phyloP scores from a whole-genome alignment of 1,140 invertebrate genomes.

The Apis dorsata region DNA sequence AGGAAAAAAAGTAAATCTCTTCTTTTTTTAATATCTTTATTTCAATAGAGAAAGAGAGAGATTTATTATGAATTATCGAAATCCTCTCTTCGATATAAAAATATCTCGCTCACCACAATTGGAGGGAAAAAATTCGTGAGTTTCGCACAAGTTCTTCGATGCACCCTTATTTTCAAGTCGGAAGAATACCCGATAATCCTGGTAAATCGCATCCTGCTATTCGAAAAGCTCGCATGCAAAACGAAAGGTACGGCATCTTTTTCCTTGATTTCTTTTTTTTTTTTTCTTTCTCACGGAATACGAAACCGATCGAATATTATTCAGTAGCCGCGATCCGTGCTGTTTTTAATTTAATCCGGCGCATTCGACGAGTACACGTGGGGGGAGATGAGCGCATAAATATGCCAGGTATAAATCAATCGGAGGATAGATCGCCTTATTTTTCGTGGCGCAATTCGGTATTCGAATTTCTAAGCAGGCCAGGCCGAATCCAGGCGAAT shows the following conservation, averaged over 20 bases:
- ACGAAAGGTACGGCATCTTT: no score
- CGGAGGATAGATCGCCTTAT: conserved; percentile 27
- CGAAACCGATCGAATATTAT: conserved; percentile 26
- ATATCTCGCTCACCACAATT: no score
- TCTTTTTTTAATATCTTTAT: no score
- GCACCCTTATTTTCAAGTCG: background rate
- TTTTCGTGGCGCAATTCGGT: conserved; percentile 3
- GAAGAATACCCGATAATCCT: background rate
- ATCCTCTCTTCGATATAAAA: no score
- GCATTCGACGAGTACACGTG: conserved; percentile 4
- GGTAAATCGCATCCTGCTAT: background rate
- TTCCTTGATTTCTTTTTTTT: background rate
- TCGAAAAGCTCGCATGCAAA: background rate
- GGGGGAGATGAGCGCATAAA: conserved; percentile 21
- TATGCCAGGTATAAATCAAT: conserved; percentile 46
- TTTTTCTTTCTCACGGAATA: background rate
- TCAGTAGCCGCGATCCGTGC: conserved; percentile 17
- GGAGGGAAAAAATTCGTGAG: background rate
- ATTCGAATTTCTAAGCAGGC: conserved; percentile 46
- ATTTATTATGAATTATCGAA: no score
- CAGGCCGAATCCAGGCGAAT: conserved; percentile 41
- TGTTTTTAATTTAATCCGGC: conserved; percentile 41
- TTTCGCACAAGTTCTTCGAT: background rate
- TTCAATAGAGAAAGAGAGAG: no score
- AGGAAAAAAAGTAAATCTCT: no score